Evolutionary conservation across 92 coral and sea anemone species (phyloP), one percentile per base, ranked within the genome.

Genomic region (Bergia puertoricense): DNA sequence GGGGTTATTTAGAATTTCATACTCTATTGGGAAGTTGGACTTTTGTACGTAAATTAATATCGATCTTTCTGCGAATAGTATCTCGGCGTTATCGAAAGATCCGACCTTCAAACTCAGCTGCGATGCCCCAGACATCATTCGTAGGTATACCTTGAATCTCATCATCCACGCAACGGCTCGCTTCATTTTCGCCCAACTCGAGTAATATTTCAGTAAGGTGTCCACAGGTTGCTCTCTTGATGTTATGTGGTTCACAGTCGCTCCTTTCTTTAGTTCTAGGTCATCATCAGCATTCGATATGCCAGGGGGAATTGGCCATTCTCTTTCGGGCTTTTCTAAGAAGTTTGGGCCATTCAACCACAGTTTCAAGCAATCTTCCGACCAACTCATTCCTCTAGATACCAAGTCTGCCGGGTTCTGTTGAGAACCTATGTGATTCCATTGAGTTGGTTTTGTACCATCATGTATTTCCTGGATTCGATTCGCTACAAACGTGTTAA

Each of bases 401-500:
- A 68, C 86, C 39, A 81, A 73, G 1, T 81, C 86, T 3, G 86
- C 86, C 6, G 86, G 76, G 74, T 81, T 50, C 30, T 0, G 0
- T 36, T 38, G 46, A 20, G 86, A 56, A 0, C 73, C 73, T 38
- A 81, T 68, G 8, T 81, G 76, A 51, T 68, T 68, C 86, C 86
- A 81, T 6, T 81, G 86, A 22, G 62, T 22, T 39, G 76, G 86
- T 2, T 65, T 44, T 44, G 86, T 44, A 0, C 39, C 71, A 20
- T 81, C 86, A 1, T 81, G 86, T 51, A 81, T 81, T 44, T 56
- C 74, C 65, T 81, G 86, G 5, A 81, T 0, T n/a, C 86, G 71
- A 15, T 81, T 81, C 71, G 85, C 85, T 81, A 51, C 90, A 71
- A 87, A 87, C 45, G 85, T 77, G 37, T 79, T 50, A 41, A 88